Evolutionary conservation across 2,888 invertebrate genomes (phyloP), one percentile per base, ranked within the genome.

Genomic region (Drosophila eohydei): DNA sequence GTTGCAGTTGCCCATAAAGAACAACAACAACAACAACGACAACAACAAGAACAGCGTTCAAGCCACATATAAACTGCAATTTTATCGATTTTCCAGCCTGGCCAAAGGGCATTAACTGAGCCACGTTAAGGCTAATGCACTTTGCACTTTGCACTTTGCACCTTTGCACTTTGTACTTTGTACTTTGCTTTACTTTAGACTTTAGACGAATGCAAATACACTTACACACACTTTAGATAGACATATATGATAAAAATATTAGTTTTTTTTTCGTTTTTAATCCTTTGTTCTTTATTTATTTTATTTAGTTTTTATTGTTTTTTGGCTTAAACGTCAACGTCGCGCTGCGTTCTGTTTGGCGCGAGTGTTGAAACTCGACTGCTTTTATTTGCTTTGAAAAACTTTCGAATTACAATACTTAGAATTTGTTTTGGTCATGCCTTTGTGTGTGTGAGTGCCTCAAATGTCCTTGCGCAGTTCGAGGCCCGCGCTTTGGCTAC

Each of bases 381-480:
- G 83, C 76, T 85, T 87, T 87, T 79, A 78, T 87, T 82, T 87
- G 85, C 81, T 81, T 87, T 86, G 83, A 83, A 88, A 90, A 90
- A 88, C 80, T 87, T 85, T 87, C 80, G 89, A 91, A 91, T 89
- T 90, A 89, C 84, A 85, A 85, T 85, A 91, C 91, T 91, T 92
- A 92, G 90, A 91, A 83, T 74, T 91, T 83, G 88, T 85, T 81
- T 89, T 83, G 80, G 80, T 16, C 32, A 6, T 50, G 48, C 48
- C 78, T 78, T 74, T 75, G 26, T 46, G 26, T 26, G 30, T 48
- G n/a, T 32, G 11, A 4, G 59, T 78, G 28, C 57, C 46, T 46
- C 28, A 28, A 90, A 86, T 89, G 92, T 91, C 91, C 91, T 92
- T 91, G 91, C 92, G 92, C 92, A 92, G 91, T 90, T 90, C 90